Evolutionary conservation across 2,113 vertebrate genomes (phyloP).

Genomic region (Heterochromis multidens): DNA sequence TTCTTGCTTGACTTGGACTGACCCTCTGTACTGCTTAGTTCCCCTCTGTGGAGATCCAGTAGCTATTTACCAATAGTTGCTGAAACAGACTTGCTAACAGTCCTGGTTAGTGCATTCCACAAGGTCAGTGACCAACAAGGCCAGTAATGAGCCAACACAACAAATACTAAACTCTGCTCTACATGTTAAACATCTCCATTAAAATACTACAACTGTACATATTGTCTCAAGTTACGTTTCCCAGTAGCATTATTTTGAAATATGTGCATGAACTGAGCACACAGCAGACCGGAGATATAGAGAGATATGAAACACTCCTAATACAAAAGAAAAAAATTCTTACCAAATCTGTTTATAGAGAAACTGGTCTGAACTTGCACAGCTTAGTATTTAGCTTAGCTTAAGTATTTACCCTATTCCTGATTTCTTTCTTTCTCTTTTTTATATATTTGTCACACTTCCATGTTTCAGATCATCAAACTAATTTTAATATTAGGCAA

Average conservation of each 20-base stretch:
- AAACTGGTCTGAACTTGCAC: background rate
- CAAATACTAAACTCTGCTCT: background rate
- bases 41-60: background rate
- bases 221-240: background rate
- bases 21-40: conserved; percentile 1
- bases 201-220: background rate
- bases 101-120: background rate
- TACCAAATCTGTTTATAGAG: background rate
- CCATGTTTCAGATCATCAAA: background rate
- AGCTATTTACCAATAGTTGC: background rate
- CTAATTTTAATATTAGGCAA: background rate
- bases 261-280: background rate
- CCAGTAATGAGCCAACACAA: background rate
- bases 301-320: background rate
- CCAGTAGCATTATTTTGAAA: background rate
- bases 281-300: background rate
- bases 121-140: background rate
- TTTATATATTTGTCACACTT: background rate
- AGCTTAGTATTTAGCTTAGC: background rate
- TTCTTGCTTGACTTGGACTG: conserved; percentile 2
- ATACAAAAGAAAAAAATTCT: background rate
- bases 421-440: background rate
- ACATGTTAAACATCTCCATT: background rate
- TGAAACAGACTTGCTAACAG: background rate
- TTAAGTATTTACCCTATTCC: too few relatives aligned